Evolutionary conservation across 2,797 vertebrate genomes (phyloP).

Genomic region (Clarias laeviceps): DNA sequence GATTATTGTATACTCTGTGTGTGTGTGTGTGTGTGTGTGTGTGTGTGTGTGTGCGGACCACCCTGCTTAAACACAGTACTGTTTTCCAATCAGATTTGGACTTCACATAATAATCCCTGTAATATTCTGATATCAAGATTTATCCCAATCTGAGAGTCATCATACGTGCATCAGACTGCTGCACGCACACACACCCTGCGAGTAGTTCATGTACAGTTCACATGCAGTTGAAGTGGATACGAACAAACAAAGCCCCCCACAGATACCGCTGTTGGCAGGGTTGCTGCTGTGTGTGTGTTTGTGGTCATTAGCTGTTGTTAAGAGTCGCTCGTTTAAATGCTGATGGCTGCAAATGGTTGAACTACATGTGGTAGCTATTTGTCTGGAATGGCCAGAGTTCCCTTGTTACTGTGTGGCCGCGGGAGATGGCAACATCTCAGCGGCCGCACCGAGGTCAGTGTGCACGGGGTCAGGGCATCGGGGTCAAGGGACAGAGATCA

Average conservation of each 20-base stretch:
- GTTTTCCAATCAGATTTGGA: constrained; percentile 18
- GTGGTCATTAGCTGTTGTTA: constrained; percentile 85
- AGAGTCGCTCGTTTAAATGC: constrained; percentile 88
- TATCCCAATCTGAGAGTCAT: neutral
- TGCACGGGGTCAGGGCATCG: constrained; percentile 57
- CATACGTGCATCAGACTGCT: too few relatives aligned
- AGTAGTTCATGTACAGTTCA: constrained; percentile 39
- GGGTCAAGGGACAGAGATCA: constrained; percentile 22
- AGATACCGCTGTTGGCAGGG: constrained; percentile 3
- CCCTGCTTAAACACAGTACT: constrained; percentile 1
- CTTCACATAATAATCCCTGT: constrained; percentile 17
- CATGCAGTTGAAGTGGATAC: constrained; percentile 21
- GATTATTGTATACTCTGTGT: neutral
- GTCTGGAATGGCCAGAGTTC: constrained; percentile 77
- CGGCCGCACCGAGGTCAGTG: constrained; percentile 21
- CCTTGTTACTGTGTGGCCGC: constrained; percentile 74
- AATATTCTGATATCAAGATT: constrained; percentile 26
- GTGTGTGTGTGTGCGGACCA: neutral
- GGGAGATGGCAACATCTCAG: constrained; percentile 9
- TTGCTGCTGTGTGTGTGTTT: constrained; percentile 61
- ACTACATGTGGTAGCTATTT: constrained; percentile 99
- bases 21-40: neutral
- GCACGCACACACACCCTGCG: constrained; percentile 20
- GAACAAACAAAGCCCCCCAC: constrained; percentile 49
- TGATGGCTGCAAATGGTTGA: constrained; percentile 91